Base-by-base conservation (phyloP, 2,113 vertebrate genomes). In the Buteo buteo region DNA sequence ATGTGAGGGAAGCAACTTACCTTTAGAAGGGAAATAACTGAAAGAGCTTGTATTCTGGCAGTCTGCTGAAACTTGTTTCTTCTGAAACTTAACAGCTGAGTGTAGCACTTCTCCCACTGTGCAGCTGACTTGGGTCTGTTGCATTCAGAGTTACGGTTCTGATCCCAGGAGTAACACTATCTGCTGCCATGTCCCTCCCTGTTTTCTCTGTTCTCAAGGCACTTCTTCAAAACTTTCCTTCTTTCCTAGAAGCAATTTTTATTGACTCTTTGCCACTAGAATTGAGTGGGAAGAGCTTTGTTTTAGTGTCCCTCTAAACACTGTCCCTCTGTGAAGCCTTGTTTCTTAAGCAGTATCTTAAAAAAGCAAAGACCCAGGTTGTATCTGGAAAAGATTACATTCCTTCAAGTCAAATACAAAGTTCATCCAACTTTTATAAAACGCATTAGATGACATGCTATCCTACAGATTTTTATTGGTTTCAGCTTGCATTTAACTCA, bases 381-480 rank as follows among this genome's bases (percentile, higher is more conserved):
- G 38, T 96, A 78, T 96, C 96, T 97, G 96, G 93, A 95, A 97
- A 88, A 80, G 62, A 96, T 96, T 93, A 91, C 70, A 67, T 95
- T 97, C 91, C 89, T 90, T 90, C 3, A 13, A 91, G 62, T 93
- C 44, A 82, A 87, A 81, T 25, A 90, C 78, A 72, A 94, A 96
- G 96, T 95, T 95, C 93, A 93, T 94, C 86, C 95, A 96, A 50
- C 69, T 96, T 95, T 73, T 93, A 72, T 72, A 82, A 82, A 97
- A 77, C 49, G 36, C 74, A 31, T 62, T 77, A 91, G 78, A 88
- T 57, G 84, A 93, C 84, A 89, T 82, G 54, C 57, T 95, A 4
- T 91, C 73, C 94, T 89, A 85, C 78, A 73, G 86, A 69, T 50
- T 80, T 95, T 96, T 95, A 70, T 90, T 91, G 73, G 62, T 93